Percentiles rank a stretch among this genome's conserved stretches.
These are phyloP conservation scores for Tigriopus japonicus DNA, from an alignment of 1,140 invertebrate genomes.

Conservation along the genomic window DNA sequence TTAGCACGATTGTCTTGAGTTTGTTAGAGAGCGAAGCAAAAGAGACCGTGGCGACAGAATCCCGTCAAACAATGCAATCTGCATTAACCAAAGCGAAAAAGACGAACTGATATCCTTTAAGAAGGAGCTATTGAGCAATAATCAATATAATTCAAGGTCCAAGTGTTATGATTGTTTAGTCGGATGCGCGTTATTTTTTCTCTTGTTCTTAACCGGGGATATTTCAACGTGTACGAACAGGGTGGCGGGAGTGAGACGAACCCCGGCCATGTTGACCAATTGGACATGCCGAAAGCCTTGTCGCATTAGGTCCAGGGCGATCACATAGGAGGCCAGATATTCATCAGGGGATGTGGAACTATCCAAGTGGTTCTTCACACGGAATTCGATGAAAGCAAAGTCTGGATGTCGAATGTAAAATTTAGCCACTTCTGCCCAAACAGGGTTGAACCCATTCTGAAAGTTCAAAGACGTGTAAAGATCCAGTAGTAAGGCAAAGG, in stretches of 20 bases:
- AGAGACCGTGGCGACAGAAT: too few relatives aligned
- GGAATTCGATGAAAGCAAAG: constrained; percentile 34
- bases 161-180: too few relatives aligned
- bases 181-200: too few relatives aligned
- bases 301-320: constrained; percentile 15
- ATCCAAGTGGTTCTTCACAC: constrained; percentile 28
- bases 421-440: constrained; percentile 32
- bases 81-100: too few relatives aligned
- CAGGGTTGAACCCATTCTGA: constrained; percentile 39
- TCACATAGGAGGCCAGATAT: constrained; percentile 3
- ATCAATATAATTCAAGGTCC: too few relatives aligned
- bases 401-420: constrained; percentile 33
- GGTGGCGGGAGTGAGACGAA: constrained; percentile 24
- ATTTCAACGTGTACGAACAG: constrained; percentile 27
- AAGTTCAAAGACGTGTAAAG: neutral
- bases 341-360: constrained; percentile 17
- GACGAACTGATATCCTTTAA: too few relatives aligned
- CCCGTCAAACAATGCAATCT: too few relatives aligned
- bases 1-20: too few relatives aligned
- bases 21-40: too few relatives aligned
- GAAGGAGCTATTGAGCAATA: too few relatives aligned
- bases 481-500: too few relatives aligned
- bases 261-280: constrained; percentile 22
- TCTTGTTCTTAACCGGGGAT: too few relatives aligned
- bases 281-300: constrained; percentile 30